Evolutionary conservation across 1,140 invertebrate species (phyloP).

Genomic region (Frieseomelitta varia): DNA sequence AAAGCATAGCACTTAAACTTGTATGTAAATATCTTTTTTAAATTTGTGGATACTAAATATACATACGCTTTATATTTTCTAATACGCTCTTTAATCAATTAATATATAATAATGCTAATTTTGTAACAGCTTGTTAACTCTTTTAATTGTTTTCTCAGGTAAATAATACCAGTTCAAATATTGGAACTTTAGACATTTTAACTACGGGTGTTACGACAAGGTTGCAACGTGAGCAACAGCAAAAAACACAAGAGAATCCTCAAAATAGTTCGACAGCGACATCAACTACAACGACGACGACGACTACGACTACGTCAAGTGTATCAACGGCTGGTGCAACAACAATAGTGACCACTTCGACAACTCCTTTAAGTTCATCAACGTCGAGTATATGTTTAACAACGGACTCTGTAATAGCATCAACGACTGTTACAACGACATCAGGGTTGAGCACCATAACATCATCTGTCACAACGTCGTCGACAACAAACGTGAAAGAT

Average conservation of each 20-base stretch:
- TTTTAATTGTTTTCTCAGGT: conserved; percentile 67
- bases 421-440: conserved; percentile 65
- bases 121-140: conserved; percentile 20
- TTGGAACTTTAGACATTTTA: conserved; percentile 85
- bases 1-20: too few species aligned
- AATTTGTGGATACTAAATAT: too few species aligned
- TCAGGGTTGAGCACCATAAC: conserved; percentile 73
- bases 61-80: too few species aligned
- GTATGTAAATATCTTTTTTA: too few species aligned
- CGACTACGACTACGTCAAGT: conserved; percentile 63
- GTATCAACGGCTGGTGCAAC: conserved; percentile 66
- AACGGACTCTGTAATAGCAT: conserved; percentile 58
- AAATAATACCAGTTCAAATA: conserved; percentile 79
- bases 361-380: conserved; percentile 68
- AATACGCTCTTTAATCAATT: neutral
- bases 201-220: conserved; percentile 90
- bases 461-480: conserved; percentile 72
- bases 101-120: neutral
- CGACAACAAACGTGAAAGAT: conserved; percentile 73
- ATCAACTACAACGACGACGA: conserved; percentile 71
- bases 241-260: conserved; percentile 84
- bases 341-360: conserved; percentile 64
- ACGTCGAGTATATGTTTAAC: conserved; percentile 62
- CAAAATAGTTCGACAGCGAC: conserved; percentile 71
- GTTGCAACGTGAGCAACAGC: conserved; percentile 89